Base-by-base conservation (phyloP, 37 sponge, comb jelly and placozoan genomes). In the Ephydatia muelleri region DNA sequence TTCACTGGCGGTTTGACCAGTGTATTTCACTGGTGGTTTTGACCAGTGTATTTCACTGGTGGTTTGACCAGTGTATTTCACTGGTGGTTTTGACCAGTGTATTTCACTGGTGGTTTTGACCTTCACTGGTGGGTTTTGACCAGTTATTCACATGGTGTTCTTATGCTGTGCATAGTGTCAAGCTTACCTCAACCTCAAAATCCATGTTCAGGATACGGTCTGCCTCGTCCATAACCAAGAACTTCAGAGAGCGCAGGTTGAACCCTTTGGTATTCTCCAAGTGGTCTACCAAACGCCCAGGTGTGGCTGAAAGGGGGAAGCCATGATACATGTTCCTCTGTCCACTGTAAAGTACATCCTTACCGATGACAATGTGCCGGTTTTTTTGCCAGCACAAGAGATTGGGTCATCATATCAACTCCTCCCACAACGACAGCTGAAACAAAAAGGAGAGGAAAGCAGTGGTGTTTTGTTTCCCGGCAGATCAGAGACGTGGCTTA, bases 181-280 rank as follows among this genome's bases (percentile, higher is more conserved):
- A 73, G 3, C 38, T 21, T 57, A 92, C 98, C 82, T 99, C 99
- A 22, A 85, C 88, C 80, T 95, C 97, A 94, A 97, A 99, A 82
- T 99, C 99, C 97, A 99, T 99, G 72, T 99, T 97, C 1, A 99
- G 88, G 25, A 99, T 99, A 28, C 99, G 70, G 79, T 99, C 99
- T 73, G 99, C 99, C 70, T 99, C 99, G 47, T 99, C 99, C 99
- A 99, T 99, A 0, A 99, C 97, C 26, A 99, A 49, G 68, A 88
- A 99, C 66, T 80, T 86, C 31, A 99, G 82, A 48, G 92, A 89
- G 14, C 96, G 88, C 30, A 99, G 78, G 37, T 76, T 87, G 86
- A 99, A 99, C 2, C 99, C 99, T 72, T 99, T 99, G 25, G 99
- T 99, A 79, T 97, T 99, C 87, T 96, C 99, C 38, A 99, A 79